Percentiles rank a stretch among this genome's conserved stretches.
These are phyloP conservation scores for Astropecten irregularis DNA, from an alignment of 53 echinoderm and acorn worm genomes.

Conservation along the genomic window DNA sequence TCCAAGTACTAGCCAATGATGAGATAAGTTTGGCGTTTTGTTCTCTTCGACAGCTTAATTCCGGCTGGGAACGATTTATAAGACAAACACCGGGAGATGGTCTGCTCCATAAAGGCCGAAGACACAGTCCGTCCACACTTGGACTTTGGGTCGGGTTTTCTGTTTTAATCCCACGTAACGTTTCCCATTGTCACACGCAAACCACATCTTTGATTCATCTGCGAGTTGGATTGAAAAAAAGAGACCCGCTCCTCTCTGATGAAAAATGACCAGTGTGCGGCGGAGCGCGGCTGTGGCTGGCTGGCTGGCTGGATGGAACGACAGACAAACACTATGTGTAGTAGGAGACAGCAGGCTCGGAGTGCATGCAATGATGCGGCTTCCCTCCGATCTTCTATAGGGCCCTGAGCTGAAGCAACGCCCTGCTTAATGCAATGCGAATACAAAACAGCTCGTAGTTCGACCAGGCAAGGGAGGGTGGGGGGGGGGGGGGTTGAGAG, in stretches of 20 bases:
- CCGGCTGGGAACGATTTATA: slow-evolving; percentile 1
- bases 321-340: background rate
- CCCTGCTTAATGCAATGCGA: slow-evolving; percentile 52
- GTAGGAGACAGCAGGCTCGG: no score
- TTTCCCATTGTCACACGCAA: no score
- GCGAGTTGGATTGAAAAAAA: slow-evolving; percentile 1
- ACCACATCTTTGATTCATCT: no score
- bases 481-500: no score
- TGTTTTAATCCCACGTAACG: slow-evolving; percentile 7
- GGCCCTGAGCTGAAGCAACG: background rate
- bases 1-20: background rate
- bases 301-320: background rate
- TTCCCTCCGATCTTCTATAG: background rate
- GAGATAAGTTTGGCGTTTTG: background rate
- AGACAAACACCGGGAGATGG: background rate
- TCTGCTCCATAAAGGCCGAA: slow-evolving; percentile 29
- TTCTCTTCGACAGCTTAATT: slow-evolving; percentile 9
- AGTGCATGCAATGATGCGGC: no score
- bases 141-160: no score
- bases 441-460: background rate
- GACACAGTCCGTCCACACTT: background rate
- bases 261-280: slow-evolving; percentile 17
- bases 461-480: background rate
- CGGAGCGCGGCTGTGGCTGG: background rate
- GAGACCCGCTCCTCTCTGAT: slow-evolving; percentile 31